Conservation (phyloP, 2,888 invertebrate genomes). For the Eilema depressum region DNA sequence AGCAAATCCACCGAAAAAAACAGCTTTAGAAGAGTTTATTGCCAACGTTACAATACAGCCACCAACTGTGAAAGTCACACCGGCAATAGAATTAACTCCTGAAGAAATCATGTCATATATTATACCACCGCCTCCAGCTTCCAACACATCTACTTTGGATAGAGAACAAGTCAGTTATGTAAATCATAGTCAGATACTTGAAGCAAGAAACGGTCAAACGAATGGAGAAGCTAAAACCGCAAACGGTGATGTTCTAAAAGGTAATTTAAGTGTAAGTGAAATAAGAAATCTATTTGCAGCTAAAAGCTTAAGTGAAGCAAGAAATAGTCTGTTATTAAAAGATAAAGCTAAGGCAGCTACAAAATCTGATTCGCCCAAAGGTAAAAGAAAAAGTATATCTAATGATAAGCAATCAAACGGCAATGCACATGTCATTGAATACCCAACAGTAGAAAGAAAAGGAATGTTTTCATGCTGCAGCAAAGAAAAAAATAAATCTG, state of each 20-base stretch:
- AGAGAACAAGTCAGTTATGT: slow-evolving; percentile 77
- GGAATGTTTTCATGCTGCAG: slow-evolving; percentile 91
- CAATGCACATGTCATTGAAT: slow-evolving; percentile 89
- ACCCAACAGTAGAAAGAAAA: slow-evolving; percentile 91
- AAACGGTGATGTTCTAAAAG: slow-evolving; percentile 85
- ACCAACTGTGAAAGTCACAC: slow-evolving; percentile 91
- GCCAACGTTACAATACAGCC: slow-evolving; percentile 94
- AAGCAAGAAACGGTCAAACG: slow-evolving; percentile 64
- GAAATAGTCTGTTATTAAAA: slow-evolving; percentile 83
- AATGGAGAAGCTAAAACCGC: slow-evolving; percentile 66
- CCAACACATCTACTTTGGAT: slow-evolving; percentile 83
- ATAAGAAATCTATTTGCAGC: slow-evolving; percentile 84
- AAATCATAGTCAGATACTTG: slow-evolving; percentile 74
- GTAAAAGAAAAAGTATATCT: slow-evolving; percentile 77
- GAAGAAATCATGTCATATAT: slow-evolving; percentile 95
- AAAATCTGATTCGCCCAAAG: slow-evolving; percentile 80
- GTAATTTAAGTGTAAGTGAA: slow-evolving; percentile 86
- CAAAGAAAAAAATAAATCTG: slow-evolving; percentile 86
- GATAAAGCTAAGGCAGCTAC: slow-evolving; percentile 75
- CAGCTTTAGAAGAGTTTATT: slow-evolving; percentile 93
- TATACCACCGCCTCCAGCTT: slow-evolving; percentile 91
- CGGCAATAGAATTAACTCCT: slow-evolving; percentile 92
- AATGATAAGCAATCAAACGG: slow-evolving; percentile 79
- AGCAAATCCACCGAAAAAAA: slow-evolving; percentile 74
- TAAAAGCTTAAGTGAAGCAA: slow-evolving; percentile 82